Conservation (phyloP, 2,888 invertebrate genomes). For the Strigamia transsilvanica region DNA sequence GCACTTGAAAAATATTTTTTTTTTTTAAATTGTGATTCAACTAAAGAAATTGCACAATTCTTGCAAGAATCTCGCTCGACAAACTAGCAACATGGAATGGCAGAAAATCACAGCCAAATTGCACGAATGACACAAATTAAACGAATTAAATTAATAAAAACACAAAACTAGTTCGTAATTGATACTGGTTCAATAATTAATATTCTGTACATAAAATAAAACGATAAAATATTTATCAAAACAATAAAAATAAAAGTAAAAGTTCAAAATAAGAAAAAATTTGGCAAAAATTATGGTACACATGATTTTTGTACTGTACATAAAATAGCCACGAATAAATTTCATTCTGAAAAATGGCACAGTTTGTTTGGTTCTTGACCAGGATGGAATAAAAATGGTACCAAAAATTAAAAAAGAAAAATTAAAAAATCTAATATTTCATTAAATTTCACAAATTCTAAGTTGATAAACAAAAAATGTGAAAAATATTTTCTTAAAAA, state of each 20-base stretch:
- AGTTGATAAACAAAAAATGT: neutral
- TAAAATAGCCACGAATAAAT: neutral
- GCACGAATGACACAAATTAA: constrained; percentile 10
- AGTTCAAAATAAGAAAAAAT: neutral
- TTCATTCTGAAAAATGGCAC: constrained; percentile 36
- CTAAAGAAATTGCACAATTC: constrained; percentile 32
- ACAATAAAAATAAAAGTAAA: neutral
- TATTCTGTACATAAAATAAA: neutral
- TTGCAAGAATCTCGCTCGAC: neutral
- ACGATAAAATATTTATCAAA: neutral
- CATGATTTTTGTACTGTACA: constrained; percentile 3
- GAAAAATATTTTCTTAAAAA: neutral
- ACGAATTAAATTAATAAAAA: constrained; percentile 3
- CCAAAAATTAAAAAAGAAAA: neutral
- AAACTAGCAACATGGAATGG: neutral
- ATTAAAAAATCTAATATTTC: neutral
- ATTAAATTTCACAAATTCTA: constrained; percentile 2
- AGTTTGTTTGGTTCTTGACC: constrained; percentile 39
- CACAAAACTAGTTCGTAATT: neutral
- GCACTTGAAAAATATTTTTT: neutral
- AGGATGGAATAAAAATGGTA: constrained; percentile 44
- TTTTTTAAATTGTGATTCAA: neutral
- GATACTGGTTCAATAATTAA: neutral
- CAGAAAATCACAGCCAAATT: constrained; percentile 52
- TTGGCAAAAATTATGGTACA: neutral